Percentiles rank a stretch among this genome's conserved stretches.
Conservation (phyloP, 2,797 vertebrate species). For the Ispidina picta region DNA sequence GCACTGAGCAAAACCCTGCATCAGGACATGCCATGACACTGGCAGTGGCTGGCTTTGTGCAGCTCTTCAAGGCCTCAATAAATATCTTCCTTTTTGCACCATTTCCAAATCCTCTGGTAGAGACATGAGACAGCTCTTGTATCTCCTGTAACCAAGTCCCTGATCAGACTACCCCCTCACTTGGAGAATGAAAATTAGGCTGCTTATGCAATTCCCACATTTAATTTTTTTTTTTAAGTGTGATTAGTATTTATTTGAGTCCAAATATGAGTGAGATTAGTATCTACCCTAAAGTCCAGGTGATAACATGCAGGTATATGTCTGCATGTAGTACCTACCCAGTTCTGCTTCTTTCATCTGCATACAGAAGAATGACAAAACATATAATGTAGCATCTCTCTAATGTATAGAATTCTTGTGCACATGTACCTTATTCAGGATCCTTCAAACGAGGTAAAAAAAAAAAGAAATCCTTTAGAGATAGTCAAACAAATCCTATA, state of each 20-base stretch:
- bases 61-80: not conserved
- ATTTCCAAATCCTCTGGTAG: not conserved
- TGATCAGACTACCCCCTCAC: not conserved
- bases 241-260: not conserved
- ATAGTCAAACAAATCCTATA: not conserved
- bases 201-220: not conserved
- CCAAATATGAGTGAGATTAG: not conserved
- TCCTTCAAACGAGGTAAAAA: not conserved
- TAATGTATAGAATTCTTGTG: not conserved
- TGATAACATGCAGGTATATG: not conserved
- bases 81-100: not conserved
- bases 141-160: constrained; percentile 18
- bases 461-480: not conserved
- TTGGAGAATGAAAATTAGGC: not conserved
- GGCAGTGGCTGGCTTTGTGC: not conserved
- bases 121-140: not conserved
- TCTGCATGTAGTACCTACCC: not conserved
- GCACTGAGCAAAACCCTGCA: not conserved
- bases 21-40: not conserved
- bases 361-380: not conserved
- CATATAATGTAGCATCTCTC: not conserved
- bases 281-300: not conserved
- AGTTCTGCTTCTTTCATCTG: not conserved
- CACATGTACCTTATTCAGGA: not conserved
- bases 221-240: not conserved